Conservation (phyloP, 1,140 invertebrate species). For the Trichonephila clavipes region DNA sequence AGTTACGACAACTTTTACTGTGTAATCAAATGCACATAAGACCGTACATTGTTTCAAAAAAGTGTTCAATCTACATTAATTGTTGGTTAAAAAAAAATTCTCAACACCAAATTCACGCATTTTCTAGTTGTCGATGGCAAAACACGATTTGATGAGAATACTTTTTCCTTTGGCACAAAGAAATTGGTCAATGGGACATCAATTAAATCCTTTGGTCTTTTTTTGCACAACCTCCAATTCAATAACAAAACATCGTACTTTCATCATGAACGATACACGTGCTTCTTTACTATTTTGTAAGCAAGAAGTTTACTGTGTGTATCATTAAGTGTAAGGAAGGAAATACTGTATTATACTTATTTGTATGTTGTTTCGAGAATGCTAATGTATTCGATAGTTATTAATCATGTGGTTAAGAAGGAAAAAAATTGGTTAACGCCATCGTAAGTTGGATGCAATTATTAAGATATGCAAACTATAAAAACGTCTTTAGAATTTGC, state of each 20-base stretch:
- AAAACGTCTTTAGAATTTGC: too few species aligned
- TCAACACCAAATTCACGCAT: background rate
- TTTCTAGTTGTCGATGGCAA: background rate
- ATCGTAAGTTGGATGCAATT: too few species aligned
- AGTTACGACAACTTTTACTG: too few species aligned
- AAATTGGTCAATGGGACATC: background rate
- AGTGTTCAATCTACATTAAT: too few species aligned
- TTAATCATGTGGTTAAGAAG: too few species aligned
- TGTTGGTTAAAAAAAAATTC: too few species aligned
- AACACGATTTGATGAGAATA: background rate
- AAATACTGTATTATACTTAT: background rate
- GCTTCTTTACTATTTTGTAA: background rate
- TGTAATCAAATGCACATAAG: too few species aligned
- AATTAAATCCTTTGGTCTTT: background rate
- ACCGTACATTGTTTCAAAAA: too few species aligned
- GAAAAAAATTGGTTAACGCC: background rate
- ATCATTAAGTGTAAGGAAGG: background rate
- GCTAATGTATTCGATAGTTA: too few species aligned
- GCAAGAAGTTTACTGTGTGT: background rate
- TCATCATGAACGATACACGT: background rate
- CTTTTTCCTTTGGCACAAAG: background rate
- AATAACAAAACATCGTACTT: background rate
- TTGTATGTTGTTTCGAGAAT: too few species aligned
- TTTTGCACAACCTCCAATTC: background rate
- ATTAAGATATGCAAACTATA: too few species aligned